These are phyloP conservation scores for Mungos mungo DNA, from an alignment of 2,113 vertebrate species.

Conservation along the genomic window DNA sequence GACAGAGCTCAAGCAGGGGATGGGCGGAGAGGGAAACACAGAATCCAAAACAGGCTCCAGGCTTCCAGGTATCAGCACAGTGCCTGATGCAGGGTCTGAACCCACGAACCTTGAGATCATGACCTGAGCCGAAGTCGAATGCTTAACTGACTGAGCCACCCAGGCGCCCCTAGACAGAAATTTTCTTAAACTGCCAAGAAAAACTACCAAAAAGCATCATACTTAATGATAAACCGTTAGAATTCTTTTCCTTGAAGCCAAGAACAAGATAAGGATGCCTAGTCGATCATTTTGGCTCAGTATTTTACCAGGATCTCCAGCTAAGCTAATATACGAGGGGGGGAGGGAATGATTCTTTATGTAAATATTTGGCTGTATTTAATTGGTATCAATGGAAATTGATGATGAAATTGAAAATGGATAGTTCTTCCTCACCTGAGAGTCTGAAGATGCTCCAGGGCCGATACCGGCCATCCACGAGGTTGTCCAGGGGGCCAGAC, in stretches of 20 bases:
- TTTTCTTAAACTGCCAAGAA: not conserved
- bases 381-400: not conserved
- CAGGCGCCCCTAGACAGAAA: not conserved
- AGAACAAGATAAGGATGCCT: not conserved
- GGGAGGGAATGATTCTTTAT: not conserved
- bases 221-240: not conserved
- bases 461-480: fast-evolving
- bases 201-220: not conserved
- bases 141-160: too few species aligned
- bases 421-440: not conserved
- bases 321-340: not conserved
- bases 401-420: not conserved
- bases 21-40: too few species aligned
- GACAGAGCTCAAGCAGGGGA: too few species aligned
- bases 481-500: too few species aligned
- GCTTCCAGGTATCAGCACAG: too few species aligned
- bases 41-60: too few species aligned
- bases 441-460: not conserved
- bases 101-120: too few species aligned
- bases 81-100: too few species aligned
- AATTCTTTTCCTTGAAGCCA: not conserved
- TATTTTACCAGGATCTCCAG: not conserved
- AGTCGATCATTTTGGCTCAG: not conserved
- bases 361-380: not conserved
- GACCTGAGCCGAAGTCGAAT: too few species aligned